Evolutionary conservation across 2,797 vertebrate species (phyloP).

Genomic region (Hipposideros larvatus): DNA sequence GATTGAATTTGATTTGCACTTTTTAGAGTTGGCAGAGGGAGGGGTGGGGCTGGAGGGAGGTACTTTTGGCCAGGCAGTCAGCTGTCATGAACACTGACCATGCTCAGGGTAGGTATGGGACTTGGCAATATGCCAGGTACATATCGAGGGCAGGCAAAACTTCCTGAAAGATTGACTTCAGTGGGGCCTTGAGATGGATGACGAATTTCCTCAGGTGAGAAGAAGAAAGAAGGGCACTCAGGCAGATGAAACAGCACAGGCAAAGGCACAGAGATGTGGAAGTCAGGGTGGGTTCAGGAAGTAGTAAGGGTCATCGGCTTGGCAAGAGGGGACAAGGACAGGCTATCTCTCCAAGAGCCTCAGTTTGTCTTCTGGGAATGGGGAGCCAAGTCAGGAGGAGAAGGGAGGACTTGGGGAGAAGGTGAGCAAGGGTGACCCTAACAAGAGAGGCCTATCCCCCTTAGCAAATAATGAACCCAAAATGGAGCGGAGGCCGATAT

Average conservation of each 20-base stretch:
- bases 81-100: background rate
- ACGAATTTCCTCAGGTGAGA: background rate
- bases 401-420: background rate
- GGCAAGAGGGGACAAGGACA: background rate
- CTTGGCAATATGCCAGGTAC: rapidly evolving
- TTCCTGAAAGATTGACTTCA: background rate
- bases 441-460: background rate
- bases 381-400: background rate
- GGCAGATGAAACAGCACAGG: background rate
- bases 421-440: background rate
- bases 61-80: background rate
- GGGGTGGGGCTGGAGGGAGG: background rate
- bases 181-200: background rate
- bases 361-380: background rate
- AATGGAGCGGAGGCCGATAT: slow-evolving; percentile 70
- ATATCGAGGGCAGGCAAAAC: background rate
- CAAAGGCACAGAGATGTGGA: background rate
- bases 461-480: slow-evolving; percentile 53
- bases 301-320: background rate
- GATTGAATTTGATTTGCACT: background rate
- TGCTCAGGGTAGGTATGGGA: rapidly evolving
- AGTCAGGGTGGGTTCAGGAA: background rate
- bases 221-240: background rate
- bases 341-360: background rate
- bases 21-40: background rate